These are phyloP conservation scores for Brachyptera putata DNA, from an alignment of 2,888 invertebrate species.

Conservation along the genomic window DNA sequence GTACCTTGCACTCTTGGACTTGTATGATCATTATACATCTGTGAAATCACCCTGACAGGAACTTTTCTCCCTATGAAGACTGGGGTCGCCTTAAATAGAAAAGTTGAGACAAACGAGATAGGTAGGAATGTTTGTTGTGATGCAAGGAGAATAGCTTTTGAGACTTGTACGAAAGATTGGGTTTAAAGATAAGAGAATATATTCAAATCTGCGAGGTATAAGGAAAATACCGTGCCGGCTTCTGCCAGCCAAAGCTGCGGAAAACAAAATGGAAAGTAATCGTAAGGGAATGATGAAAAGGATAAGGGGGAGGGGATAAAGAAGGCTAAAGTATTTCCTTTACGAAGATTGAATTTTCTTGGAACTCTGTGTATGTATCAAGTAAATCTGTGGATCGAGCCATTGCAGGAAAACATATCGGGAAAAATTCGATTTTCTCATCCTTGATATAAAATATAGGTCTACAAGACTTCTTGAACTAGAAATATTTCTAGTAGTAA, in stretches of 20 bases:
- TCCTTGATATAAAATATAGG: no score
- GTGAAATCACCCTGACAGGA: no score
- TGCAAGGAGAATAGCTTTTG: not conserved
- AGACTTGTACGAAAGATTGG: not conserved
- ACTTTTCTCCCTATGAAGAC: no score
- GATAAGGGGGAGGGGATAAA: not conserved
- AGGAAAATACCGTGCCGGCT: not conserved
- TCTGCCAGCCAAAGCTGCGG: not conserved
- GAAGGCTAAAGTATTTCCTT: not conserved
- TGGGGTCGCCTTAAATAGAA: constrained; percentile 4
- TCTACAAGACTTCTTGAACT: no score
- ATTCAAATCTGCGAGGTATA: constrained; percentile 7
- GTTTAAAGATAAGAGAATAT: not conserved
- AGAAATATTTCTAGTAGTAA: no score
- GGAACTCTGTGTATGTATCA: not conserved
- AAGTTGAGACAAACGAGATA: not conserved
- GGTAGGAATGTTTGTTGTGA: constrained; percentile 11
- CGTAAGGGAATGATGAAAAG: not conserved
- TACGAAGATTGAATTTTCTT: constrained; percentile 3
- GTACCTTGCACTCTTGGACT: no score
- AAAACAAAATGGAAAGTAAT: constrained; percentile 11
- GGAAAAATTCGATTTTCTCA: no score
- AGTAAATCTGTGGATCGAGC: constrained; percentile 4
- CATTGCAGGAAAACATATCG: not conserved
- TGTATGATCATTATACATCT: no score